Evolutionary conservation across 1,140 invertebrate species (phyloP).

Genomic region (Microplitis mediator): DNA sequence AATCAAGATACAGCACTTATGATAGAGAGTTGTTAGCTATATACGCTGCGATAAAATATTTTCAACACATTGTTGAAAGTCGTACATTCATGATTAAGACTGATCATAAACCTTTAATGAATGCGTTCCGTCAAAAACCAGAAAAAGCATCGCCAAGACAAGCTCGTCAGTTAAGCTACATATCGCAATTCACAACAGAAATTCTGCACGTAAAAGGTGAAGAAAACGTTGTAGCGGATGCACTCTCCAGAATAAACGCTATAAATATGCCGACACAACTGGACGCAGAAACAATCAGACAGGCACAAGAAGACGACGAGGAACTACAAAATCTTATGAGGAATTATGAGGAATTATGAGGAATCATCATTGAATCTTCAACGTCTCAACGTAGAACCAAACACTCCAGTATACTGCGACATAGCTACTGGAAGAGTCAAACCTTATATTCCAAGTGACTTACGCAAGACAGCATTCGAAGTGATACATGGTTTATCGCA

Average conservation of each 20-base stretch:
- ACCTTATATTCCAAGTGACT: slow-evolving; percentile 37
- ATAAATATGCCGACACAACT: slow-evolving; percentile 23
- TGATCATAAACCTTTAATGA: slow-evolving; percentile 55
- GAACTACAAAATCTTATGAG: neutral
- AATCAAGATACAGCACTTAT: slow-evolving; percentile 53
- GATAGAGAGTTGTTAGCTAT: slow-evolving; percentile 60
- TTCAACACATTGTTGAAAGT: slow-evolving; percentile 56
- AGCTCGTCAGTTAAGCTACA: slow-evolving; percentile 49
- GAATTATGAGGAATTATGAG: neutral
- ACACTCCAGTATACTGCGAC: slow-evolving; percentile 29
- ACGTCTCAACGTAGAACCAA: slow-evolving; percentile 5
- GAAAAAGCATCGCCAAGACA: slow-evolving; percentile 42
- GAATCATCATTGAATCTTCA: slow-evolving; percentile 31
- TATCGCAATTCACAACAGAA: slow-evolving; percentile 50
- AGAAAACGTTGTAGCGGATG: slow-evolving; percentile 48
- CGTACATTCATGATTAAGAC: slow-evolving; percentile 47
- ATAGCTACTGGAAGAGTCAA: slow-evolving; percentile 30
- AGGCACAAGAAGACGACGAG: neutral
- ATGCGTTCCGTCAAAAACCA: slow-evolving; percentile 41
- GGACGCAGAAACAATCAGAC: neutral
- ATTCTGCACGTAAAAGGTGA: slow-evolving; percentile 50
- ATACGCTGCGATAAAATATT: slow-evolving; percentile 55
- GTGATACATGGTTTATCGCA: slow-evolving; percentile 35
- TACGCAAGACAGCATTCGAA: slow-evolving; percentile 34
- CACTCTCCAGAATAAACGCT: slow-evolving; percentile 40